A percentile compares a stretch with the other conserved stretches of the same genome.
phyloP scores from a whole-genome alignment of 2,797 vertebrate species.

The Pterois miles region DNA sequence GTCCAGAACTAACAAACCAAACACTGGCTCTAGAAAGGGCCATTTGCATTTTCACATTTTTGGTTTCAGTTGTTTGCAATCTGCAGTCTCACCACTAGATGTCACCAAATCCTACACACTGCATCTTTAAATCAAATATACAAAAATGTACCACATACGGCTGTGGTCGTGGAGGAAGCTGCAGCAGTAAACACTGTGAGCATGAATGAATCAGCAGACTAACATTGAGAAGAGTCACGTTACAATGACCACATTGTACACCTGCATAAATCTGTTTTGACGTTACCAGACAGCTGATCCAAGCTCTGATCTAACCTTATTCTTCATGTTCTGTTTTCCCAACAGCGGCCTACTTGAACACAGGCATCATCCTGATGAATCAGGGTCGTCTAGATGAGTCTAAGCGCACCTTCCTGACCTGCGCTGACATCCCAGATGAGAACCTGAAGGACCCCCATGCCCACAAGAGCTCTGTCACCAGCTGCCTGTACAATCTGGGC shows the following conservation, averaged over 20 bases:
- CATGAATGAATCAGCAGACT: background rate
- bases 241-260: background rate
- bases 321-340: background rate
- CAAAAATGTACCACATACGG: background rate
- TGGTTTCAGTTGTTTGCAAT: no score
- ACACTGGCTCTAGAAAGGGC: no score
- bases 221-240: background rate
- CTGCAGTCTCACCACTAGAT: no score
- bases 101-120: no score
- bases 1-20: no score
- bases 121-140: background rate
- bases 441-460: slow-evolving; percentile 99
- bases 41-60: no score
- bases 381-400: slow-evolving; percentile 95
- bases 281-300: background rate
- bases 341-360: slow-evolving; percentile 98
- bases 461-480: slow-evolving; percentile 98
- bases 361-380: slow-evolving; percentile 98
- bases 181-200: background rate
- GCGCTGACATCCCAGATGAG: slow-evolving; percentile 98
- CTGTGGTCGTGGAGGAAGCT: background rate
- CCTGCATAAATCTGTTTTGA: background rate
- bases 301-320: background rate
- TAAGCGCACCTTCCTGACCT: slow-evolving; percentile 93
- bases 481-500: slow-evolving; percentile 98